These are phyloP conservation scores for Prunella himalayana DNA, from an alignment of 2,113 vertebrate species.

Conservation along the genomic window DNA sequence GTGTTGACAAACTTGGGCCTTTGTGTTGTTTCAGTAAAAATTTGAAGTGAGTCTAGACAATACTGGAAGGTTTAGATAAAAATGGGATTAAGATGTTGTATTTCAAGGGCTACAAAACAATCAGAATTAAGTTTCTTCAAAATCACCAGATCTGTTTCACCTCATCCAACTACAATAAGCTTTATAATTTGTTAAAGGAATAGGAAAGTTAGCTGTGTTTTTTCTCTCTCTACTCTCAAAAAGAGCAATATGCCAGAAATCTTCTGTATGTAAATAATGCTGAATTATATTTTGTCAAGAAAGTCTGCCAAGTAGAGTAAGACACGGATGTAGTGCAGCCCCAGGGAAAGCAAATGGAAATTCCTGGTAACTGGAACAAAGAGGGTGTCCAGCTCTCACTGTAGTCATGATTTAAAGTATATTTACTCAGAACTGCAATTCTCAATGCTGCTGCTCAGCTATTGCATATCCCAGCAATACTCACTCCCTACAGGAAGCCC, in stretches of 20 bases:
- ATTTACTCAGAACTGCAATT: background rate
- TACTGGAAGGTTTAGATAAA: background rate
- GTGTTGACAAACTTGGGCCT: background rate
- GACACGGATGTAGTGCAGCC: background rate
- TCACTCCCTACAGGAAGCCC: background rate
- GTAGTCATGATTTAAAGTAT: background rate
- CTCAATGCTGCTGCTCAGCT: background rate
- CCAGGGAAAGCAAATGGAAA: background rate
- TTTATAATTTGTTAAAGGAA: background rate
- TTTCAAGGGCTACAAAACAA: background rate
- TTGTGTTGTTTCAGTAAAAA: background rate
- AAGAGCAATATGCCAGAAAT: background rate
- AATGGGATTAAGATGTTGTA: background rate
- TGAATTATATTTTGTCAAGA: background rate
- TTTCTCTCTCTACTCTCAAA: background rate
- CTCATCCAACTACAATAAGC: background rate
- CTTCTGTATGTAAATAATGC: background rate
- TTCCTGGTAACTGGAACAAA: background rate
- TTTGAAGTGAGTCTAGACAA: background rate
- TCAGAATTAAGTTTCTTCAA: background rate
- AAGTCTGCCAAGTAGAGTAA: background rate
- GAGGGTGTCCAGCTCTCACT: background rate
- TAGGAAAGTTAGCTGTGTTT: background rate
- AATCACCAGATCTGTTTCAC: background rate
- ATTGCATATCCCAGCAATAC: background rate